phyloP scores from a whole-genome alignment of 2,888 invertebrate species.

The Dicycla oo region DNA sequence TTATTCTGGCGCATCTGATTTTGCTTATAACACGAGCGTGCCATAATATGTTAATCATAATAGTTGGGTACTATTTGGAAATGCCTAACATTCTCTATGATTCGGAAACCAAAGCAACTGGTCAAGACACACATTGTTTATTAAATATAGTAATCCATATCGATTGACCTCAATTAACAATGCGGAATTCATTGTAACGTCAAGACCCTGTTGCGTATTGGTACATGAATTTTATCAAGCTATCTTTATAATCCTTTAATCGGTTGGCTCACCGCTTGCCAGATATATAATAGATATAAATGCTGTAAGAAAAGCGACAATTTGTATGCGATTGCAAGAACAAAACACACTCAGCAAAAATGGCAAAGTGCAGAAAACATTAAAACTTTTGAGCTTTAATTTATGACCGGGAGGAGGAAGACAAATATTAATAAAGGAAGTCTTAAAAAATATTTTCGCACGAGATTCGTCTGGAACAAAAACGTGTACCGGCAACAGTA shows the following conservation, averaged over 20 bases:
- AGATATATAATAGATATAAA: conserved; percentile 32
- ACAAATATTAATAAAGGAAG: conserved; percentile 50
- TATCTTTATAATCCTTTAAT: conserved; percentile 57
- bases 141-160: conserved; percentile 19
- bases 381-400: conserved; percentile 14
- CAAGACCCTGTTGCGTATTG: conserved; percentile 35
- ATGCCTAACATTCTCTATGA: neutral
- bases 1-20: conserved; percentile 1
- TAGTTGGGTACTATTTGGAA: neutral
- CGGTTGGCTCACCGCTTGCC: conserved; percentile 22
- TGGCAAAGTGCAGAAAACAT: conserved; percentile 28
- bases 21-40: neutral
- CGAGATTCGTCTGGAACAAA: conserved; percentile 42
- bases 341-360: conserved; percentile 26
- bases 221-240: conserved; percentile 51
- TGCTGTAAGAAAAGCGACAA: conserved; percentile 32
- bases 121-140: neutral
- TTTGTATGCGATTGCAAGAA: conserved; percentile 36
- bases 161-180: conserved; percentile 30
- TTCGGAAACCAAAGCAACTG: neutral
- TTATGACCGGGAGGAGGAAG: conserved; percentile 19
- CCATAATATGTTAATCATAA: too few relatives aligned
- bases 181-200: conserved; percentile 19
- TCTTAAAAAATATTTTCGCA: conserved; percentile 50
- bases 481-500: conserved; percentile 39